These are phyloP conservation scores for Tubulanus polymorphus DNA, from an alignment of 2,888 invertebrate genomes.

Conservation along the genomic window DNA sequence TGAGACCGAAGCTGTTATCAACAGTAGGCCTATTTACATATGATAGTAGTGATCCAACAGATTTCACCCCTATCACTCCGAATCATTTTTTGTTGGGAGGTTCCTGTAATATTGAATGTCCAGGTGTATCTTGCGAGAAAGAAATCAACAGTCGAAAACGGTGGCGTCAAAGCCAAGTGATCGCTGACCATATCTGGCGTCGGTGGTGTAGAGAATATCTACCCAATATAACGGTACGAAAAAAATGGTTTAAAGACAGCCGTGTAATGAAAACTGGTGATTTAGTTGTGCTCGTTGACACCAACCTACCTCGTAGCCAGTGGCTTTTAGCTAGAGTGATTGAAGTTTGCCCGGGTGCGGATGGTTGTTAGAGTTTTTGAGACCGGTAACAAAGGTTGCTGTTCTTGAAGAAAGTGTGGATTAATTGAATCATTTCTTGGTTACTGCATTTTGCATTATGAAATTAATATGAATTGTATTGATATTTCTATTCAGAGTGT, in stretches of 20 bases:
- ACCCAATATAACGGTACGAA: background rate
- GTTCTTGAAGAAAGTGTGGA: too few relatives aligned
- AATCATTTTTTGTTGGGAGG: slow-evolving; percentile 23
- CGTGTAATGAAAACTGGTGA: background rate
- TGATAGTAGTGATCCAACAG: too few relatives aligned
- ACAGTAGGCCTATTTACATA: too few relatives aligned
- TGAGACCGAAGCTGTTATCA: too few relatives aligned
- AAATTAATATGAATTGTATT: too few relatives aligned
- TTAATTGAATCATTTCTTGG: too few relatives aligned
- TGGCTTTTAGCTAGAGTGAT: background rate
- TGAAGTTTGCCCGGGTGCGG: too few relatives aligned
- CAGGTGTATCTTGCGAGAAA: too few relatives aligned
- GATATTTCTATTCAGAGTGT: too few relatives aligned
- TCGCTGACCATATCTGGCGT: slow-evolving; percentile 7
- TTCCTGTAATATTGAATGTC: slow-evolving; percentile 3
- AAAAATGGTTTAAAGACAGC: background rate
- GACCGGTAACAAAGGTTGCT: too few relatives aligned
- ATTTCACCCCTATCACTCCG: slow-evolving; percentile 24
- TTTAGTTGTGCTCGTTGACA: slow-evolving; percentile 4
- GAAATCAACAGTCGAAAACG: slow-evolving; percentile 3
- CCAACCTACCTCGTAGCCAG: background rate
- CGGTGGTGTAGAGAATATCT: slow-evolving; percentile 7
- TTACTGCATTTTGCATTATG: too few relatives aligned
- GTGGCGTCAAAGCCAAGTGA: slow-evolving; percentile 4
- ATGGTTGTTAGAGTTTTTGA: too few relatives aligned